Percentiles rank a stretch among this genome's conserved stretches.
These are phyloP conservation scores for Psettodes erumei DNA, from an alignment of 2,113 vertebrate genomes.

Conservation along the genomic window DNA sequence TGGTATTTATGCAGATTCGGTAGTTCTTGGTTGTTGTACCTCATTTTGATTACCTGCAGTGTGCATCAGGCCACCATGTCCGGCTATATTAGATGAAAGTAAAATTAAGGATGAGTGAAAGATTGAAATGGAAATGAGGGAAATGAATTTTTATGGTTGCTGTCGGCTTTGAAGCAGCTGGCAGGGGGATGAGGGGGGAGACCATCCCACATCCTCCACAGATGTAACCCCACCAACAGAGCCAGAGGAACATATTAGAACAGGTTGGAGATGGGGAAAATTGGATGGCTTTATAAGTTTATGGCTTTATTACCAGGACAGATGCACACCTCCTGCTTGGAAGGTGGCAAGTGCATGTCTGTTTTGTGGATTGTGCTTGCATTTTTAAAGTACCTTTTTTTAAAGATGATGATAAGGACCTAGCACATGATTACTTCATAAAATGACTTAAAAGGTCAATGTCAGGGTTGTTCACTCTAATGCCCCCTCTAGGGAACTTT, in stretches of 20 bases:
- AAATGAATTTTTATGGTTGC: conserved; percentile 45
- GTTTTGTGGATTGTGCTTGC: background rate
- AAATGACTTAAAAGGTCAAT: background rate
- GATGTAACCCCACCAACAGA: conserved; percentile 51
- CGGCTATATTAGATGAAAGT: conserved; percentile 41
- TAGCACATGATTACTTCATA: background rate
- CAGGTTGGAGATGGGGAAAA: conserved; percentile 31
- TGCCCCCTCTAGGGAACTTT: background rate
- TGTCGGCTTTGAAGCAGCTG: conserved; percentile 57
- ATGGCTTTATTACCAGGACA: conserved; percentile 15
- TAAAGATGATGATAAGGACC: background rate
- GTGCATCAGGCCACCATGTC: background rate
- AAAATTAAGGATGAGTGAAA: conserved; percentile 39
- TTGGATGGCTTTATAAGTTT: conserved; percentile 11
- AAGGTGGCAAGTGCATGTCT: background rate
- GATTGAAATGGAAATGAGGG: conserved; percentile 57
- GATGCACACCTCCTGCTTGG: background rate
- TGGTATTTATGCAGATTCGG: no score
- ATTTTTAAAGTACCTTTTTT: conserved; percentile 15
- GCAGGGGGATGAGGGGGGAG: conserved; percentile 10
- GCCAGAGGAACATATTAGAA: conserved; percentile 40
- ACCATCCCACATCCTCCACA: conserved; percentile 34
- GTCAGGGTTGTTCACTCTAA: background rate
- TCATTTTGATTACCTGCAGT: conserved; percentile 8
- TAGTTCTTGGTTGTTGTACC: background rate